These are phyloP conservation scores for Ophioninae sp. DNA, from an alignment of 2,888 invertebrate species.

Conservation along the genomic window DNA sequence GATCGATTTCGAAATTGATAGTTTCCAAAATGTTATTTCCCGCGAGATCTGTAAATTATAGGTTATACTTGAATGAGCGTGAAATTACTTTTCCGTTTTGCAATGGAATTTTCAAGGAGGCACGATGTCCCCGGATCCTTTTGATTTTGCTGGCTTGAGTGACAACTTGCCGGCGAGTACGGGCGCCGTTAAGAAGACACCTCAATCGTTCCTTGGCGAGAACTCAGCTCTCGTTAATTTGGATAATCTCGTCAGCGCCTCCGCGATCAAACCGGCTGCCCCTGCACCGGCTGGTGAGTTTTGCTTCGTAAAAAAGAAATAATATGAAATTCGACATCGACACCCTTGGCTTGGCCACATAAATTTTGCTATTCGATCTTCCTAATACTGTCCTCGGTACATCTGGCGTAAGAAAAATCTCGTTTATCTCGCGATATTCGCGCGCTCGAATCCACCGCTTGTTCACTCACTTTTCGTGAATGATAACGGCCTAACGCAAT, in stretches of 20 bases:
- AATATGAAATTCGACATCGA: not conserved
- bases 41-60: not conserved
- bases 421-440: slow-evolving; percentile 13
- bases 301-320: not conserved
- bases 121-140: slow-evolving; percentile 84
- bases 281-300: slow-evolving; percentile 82
- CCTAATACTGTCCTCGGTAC: not conserved
- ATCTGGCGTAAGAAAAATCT: not conserved
- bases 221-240: slow-evolving; percentile 98
- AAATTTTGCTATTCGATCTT: not conserved
- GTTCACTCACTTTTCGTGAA: slow-evolving; percentile 7
- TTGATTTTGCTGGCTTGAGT: slow-evolving; percentile 86
- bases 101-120: slow-evolving; percentile 69
- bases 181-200: slow-evolving; percentile 91
- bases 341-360: not conserved
- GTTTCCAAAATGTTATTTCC: too few species aligned
- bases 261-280: slow-evolving; percentile 78
- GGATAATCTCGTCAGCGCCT: slow-evolving; percentile 93
- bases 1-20: too few species aligned
- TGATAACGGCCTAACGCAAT: slow-evolving; percentile 46
- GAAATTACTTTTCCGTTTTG: too few species aligned
- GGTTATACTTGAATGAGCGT: not conserved
- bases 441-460: slow-evolving; percentile 12
- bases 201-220: slow-evolving; percentile 97
- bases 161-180: slow-evolving; percentile 82